phyloP scores from a whole-genome alignment of 2,888 invertebrate species.

The Parochlus steinenii region DNA sequence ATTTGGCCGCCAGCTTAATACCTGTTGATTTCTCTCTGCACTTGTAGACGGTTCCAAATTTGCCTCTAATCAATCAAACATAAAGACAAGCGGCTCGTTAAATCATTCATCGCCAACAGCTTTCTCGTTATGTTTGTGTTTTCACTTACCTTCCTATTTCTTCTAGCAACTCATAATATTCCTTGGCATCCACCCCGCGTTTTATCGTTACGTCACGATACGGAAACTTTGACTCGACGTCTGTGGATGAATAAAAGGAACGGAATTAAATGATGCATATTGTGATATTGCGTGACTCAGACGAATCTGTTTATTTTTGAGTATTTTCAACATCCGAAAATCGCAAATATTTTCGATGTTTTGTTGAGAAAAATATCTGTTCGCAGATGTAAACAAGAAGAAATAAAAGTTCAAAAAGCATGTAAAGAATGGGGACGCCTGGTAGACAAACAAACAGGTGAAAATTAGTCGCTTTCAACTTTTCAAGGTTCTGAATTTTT shows the following conservation, averaged over 20 bases:
- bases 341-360: not conserved
- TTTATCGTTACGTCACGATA: slow-evolving; percentile 73
- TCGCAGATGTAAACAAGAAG: no score
- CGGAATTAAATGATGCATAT: slow-evolving; percentile 13
- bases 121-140: slow-evolving; percentile 9
- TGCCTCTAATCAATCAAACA: slow-evolving; percentile 51
- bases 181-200: slow-evolving; percentile 69
- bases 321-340: slow-evolving; percentile 5
- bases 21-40: slow-evolving; percentile 73
- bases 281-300: no score
- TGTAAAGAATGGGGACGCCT: no score
- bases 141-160: slow-evolving; percentile 90
- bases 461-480: no score
- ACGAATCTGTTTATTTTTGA: slow-evolving; percentile 2
- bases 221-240: slow-evolving; percentile 77
- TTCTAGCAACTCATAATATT: slow-evolving; percentile 68
- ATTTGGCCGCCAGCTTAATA: slow-evolving; percentile 78
- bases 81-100: slow-evolving; percentile 3
- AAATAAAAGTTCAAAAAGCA: no score
- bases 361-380: no score
- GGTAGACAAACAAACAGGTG: no score
- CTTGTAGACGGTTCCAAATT: slow-evolving; percentile 91
- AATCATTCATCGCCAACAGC: slow-evolving; percentile 6
- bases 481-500: no score
- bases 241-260: slow-evolving; percentile 37